Evolutionary conservation across 53 echinoderm and acorn worm species (phyloP), one percentile per base, ranked within the genome.

Genomic region (Mesocentrotus franciscanus): DNA sequence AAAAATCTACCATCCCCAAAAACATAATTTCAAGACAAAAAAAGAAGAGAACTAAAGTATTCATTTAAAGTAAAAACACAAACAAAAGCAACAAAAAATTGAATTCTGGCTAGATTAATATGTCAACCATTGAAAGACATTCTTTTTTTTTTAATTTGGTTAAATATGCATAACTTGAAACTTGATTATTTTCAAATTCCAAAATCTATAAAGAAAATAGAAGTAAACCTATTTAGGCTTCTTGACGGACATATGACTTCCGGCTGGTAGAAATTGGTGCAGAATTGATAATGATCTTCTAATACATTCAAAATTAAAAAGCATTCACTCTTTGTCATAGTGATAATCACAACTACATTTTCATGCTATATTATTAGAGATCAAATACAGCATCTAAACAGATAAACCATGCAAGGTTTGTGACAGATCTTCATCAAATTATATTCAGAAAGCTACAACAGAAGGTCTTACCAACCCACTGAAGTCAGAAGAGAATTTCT

Each of bases 391-490:
- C 11, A 39, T 39, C 42, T 8, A 42, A 39, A 39, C 36, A 81
- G 9, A 27, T 20, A 32, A 39, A 81, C 81, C 14, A 74, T 74
- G 32, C 0, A 32, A 20, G 9, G 14, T 24, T 24, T 68, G 68
- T 68, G 24, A 18, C 4, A n/a, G 10, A 29, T 32, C 29, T 75
- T 22, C 66, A 20, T 22, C 32, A 20, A 81, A 13, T 81, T 20
- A 30, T 36, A 39, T 64, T 64, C 1, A 81, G 74, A 81, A 81
- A 81, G 16, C 81, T 42, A 81, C 27, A 27, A 39, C 84, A 84
- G 84, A 42, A 87, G 87, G 87, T 58, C 87, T 87, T 87, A 87
- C 87, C 87, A 87, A 58, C 56, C 87, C 13, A 87, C 56, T 87
- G 87, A 87, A 87, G 59, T 81, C 1, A 56, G 59, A 58, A 26